phyloP scores from a whole-genome alignment of 2,888 invertebrate species.

The Cantharis rustica region DNA sequence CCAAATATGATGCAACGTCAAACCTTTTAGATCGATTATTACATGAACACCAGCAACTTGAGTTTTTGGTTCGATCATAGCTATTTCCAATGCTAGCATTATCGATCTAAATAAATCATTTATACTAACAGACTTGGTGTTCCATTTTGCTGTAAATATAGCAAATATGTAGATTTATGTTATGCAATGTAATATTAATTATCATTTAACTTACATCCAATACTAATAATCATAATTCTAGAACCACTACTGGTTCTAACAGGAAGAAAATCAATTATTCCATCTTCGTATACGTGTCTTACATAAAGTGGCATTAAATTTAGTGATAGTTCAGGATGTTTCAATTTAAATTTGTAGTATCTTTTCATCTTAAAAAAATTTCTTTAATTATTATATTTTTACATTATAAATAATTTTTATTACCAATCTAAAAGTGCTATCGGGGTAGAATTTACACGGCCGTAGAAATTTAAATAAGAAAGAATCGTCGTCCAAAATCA shows the following conservation, averaged over 20 bases:
- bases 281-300: constrained; percentile 66
- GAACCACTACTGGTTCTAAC: constrained; percentile 69
- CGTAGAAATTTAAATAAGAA: constrained; percentile 80
- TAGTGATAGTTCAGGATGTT: constrained; percentile 65
- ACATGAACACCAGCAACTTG: constrained; percentile 78
- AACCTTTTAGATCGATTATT: constrained; percentile 76
- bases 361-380: constrained; percentile 65
- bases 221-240: constrained; percentile 71
- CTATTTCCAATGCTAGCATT: constrained; percentile 72
- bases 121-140: constrained; percentile 69
- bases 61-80: constrained; percentile 77
- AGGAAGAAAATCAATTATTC: constrained; percentile 72
- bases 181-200: neutral
- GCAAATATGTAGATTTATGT: no score
- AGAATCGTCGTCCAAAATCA: constrained; percentile 73
- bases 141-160: constrained; percentile 76
- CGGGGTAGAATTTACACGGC: constrained; percentile 85
- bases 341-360: constrained; percentile 71
- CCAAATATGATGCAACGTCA: constrained; percentile 71
- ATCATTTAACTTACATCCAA: constrained; percentile 64
- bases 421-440: constrained; percentile 77
- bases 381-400: neutral
- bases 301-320: constrained; percentile 68
- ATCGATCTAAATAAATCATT: constrained; percentile 72
- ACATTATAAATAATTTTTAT: constrained; percentile 27